phyloP scores from a whole-genome alignment of 2,888 invertebrate genomes.

The Brenthis hecate region DNA sequence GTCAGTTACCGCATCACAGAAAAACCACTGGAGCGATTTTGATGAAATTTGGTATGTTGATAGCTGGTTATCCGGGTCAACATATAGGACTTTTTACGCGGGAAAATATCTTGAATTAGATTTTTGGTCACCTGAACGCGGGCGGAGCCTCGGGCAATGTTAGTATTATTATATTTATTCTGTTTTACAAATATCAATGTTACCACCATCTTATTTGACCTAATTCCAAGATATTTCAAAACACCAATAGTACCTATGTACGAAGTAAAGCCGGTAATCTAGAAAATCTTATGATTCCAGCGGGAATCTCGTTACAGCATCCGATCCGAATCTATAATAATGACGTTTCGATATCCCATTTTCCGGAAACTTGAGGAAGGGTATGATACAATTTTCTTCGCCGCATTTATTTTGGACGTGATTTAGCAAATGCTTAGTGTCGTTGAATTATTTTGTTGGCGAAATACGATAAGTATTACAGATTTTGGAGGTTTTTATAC shows the following conservation, averaged over 20 bases:
- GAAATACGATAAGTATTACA: neutral
- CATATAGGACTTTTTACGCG: too few species aligned
- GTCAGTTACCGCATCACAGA: too few species aligned
- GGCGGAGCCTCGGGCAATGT: too few species aligned
- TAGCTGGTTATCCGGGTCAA: too few species aligned
- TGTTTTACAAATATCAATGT: neutral
- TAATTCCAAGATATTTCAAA: conserved; percentile 3
- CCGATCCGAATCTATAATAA: conserved; percentile 42
- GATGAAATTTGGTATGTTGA: too few species aligned
- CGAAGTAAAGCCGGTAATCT: conserved; percentile 16
- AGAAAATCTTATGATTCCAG: conserved; percentile 31
- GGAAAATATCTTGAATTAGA: too few species aligned
- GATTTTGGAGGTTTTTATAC: neutral
- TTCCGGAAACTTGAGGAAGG: conserved; percentile 39
- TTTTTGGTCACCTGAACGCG: too few species aligned
- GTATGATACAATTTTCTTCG: conserved; percentile 32
- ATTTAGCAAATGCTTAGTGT: conserved; percentile 14
- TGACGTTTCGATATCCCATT: conserved; percentile 43
- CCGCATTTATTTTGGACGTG: conserved; percentile 22
- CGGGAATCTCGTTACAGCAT: conserved; percentile 37
- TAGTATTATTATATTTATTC: too few species aligned
- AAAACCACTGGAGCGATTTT: too few species aligned
- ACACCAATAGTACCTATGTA: neutral
- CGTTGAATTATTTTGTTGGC: conserved; percentile 15
- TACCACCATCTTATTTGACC: neutral